Percentiles rank a stretch among this genome's conserved stretches.
phyloP scores from a whole-genome alignment of 2,797 vertebrate genomes.

The Poliocrania exsul region DNA sequence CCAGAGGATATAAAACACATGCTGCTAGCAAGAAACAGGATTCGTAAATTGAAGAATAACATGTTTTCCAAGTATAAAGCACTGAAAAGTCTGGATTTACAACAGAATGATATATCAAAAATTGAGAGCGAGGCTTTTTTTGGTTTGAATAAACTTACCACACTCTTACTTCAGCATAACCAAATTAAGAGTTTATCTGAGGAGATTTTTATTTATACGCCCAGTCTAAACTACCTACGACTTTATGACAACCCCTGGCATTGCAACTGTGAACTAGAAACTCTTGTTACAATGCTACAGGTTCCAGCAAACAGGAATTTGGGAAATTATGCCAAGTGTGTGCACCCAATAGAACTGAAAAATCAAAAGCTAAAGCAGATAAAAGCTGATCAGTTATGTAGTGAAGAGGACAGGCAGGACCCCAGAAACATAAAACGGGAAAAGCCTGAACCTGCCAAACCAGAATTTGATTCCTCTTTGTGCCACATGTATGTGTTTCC shows the following conservation, averaged over 20 bases:
- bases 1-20: slow-evolving; percentile 92
- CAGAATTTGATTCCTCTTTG: slow-evolving; percentile 82
- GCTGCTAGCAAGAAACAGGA: slow-evolving; percentile 90
- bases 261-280: slow-evolving; percentile 89
- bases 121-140: slow-evolving; percentile 89
- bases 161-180: slow-evolving; percentile 94
- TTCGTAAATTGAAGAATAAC: slow-evolving; percentile 87
- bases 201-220: slow-evolving; percentile 87
- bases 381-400: slow-evolving; percentile 82
- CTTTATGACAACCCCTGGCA: slow-evolving; percentile 96
- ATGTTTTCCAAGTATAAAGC: slow-evolving; percentile 89
- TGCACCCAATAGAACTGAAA: slow-evolving; percentile 78
- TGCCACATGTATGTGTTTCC: slow-evolving; percentile 91
- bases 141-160: slow-evolving; percentile 89
- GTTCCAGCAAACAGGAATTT: slow-evolving; percentile 91
- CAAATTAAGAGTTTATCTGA: slow-evolving; percentile 84
- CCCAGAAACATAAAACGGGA: slow-evolving; percentile 62
- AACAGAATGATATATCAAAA: slow-evolving; percentile 91
- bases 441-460: slow-evolving; percentile 48
- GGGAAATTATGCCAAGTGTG: slow-evolving; percentile 92
- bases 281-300: slow-evolving; percentile 88
- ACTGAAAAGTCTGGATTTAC: slow-evolving; percentile 92
- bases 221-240: slow-evolving; percentile 89
- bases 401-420: slow-evolving; percentile 58
- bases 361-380: slow-evolving; percentile 88